Evolutionary conservation across 2,888 invertebrate species (phyloP).

Genomic region (Dicyrtoma fusca): DNA sequence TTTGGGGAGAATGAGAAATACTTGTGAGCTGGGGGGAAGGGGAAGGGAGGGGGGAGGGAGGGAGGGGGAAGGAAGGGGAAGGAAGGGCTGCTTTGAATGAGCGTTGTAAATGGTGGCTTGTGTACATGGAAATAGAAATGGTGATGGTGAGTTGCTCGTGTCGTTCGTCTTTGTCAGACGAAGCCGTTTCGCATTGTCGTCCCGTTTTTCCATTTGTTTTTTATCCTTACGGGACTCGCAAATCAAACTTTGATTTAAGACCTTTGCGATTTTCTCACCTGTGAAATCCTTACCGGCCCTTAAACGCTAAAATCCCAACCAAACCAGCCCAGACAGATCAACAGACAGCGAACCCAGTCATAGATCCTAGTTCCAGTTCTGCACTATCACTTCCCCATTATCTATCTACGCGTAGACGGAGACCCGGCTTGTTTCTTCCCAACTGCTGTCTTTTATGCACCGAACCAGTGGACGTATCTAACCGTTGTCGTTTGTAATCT

Average conservation of each 20-base stretch:
- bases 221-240: conserved; percentile 49
- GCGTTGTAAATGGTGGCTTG: background rate
- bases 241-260: conserved; percentile 56
- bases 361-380: conserved; percentile 11
- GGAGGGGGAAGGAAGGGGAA: background rate
- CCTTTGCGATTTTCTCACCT: conserved; percentile 54
- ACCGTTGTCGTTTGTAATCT: no score
- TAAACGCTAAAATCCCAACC: conserved; percentile 8
- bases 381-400: background rate
- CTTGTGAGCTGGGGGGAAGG: conserved; percentile 6
- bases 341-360: background rate
- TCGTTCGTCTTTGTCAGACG: conserved; percentile 48
- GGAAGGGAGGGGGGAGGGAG: background rate
- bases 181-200: conserved; percentile 47
- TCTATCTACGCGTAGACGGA: no score
- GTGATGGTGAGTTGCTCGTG: conserved; percentile 24
- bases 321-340: conserved; percentile 1
- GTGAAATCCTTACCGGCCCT: conserved; percentile 33
- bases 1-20: background rate
- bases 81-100: background rate
- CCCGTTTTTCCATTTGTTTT: conserved; percentile 42
- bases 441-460: no score
- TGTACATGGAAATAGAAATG: background rate
- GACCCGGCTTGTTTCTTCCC: no score
- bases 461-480: no score